A percentile compares a stretch with the other conserved stretches of the same genome.
Conservation (phyloP, 2,888 invertebrate genomes). For the Papilio gigon region DNA sequence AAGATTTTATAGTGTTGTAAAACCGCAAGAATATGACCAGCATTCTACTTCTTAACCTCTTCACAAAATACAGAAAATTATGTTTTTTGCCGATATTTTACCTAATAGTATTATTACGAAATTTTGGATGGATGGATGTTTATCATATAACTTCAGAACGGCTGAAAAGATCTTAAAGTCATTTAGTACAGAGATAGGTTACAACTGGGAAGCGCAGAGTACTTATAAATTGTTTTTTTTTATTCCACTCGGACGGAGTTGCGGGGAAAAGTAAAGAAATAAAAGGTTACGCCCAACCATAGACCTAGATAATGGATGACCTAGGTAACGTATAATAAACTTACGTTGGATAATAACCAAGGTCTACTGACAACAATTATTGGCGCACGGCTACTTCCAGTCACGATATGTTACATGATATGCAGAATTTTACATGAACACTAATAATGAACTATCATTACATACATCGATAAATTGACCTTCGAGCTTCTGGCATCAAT, state of each 20-base stretch:
- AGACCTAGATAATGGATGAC: conserved; percentile 4
- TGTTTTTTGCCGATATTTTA: too few relatives aligned
- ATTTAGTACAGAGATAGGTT: too few relatives aligned
- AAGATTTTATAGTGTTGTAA: background rate
- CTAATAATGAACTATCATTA: conserved; percentile 24
- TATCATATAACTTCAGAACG: too few relatives aligned
- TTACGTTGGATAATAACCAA: background rate
- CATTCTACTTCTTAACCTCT: background rate
- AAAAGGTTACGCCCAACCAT: background rate
- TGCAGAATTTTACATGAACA: background rate
- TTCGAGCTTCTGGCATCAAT: background rate
- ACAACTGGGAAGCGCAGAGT: too few relatives aligned
- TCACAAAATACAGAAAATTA: too few relatives aligned
- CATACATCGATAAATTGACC: background rate
- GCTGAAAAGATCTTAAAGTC: too few relatives aligned
- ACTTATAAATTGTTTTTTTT: too few relatives aligned
- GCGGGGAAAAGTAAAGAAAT: too few relatives aligned
- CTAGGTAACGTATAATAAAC: conserved; percentile 1
- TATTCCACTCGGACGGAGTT: too few relatives aligned
- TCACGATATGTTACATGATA: conserved; percentile 29
- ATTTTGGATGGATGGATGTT: too few relatives aligned
- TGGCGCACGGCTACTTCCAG: conserved; percentile 1
- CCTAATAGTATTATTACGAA: too few relatives aligned
- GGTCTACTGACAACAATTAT: conserved; percentile 12
- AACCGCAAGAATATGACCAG: background rate